Conservation (phyloP, 2,797 vertebrate species). For the Oceanodroma leucorhoa region DNA sequence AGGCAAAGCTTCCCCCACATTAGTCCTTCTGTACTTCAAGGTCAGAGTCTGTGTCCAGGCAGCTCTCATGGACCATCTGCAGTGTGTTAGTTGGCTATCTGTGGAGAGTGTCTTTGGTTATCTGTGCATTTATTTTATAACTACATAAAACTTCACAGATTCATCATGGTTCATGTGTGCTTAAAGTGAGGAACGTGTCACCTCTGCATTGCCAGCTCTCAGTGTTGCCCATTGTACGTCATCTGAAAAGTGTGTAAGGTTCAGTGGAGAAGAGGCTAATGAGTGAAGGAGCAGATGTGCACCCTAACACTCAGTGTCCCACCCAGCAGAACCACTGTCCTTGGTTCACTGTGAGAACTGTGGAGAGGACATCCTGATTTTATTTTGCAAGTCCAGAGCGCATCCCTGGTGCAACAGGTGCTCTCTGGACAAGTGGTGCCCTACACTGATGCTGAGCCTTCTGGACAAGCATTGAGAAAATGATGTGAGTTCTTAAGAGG, state of each 20-base stretch:
- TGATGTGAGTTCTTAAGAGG: not conserved
- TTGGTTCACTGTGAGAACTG: not conserved
- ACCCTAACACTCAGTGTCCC: not conserved
- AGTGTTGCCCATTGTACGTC: not conserved
- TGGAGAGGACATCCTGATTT: not conserved
- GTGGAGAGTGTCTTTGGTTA: not conserved
- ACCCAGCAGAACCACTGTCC: not conserved
- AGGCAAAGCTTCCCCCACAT: not conserved
- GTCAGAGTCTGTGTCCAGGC: not conserved
- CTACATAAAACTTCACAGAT: not conserved
- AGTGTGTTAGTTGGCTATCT: not conserved
- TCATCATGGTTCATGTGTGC: not conserved
- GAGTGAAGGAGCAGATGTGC: not conserved
- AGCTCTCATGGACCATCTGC: not conserved
- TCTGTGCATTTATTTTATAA: not conserved
- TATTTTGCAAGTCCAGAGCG: not conserved
- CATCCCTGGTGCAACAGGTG: not conserved
- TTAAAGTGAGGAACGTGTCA: not conserved
- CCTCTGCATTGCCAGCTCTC: not conserved
- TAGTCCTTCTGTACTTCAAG: not conserved
- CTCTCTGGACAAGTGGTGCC: not conserved
- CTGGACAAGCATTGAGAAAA: not conserved
- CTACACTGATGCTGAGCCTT: fast-evolving
- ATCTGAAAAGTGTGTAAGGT: not conserved
- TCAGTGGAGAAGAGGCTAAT: not conserved